Percentiles rank a stretch among this genome's conserved stretches.
phyloP scores from a whole-genome alignment of 2,888 invertebrate genomes.

The Bedellia somnulentella region DNA sequence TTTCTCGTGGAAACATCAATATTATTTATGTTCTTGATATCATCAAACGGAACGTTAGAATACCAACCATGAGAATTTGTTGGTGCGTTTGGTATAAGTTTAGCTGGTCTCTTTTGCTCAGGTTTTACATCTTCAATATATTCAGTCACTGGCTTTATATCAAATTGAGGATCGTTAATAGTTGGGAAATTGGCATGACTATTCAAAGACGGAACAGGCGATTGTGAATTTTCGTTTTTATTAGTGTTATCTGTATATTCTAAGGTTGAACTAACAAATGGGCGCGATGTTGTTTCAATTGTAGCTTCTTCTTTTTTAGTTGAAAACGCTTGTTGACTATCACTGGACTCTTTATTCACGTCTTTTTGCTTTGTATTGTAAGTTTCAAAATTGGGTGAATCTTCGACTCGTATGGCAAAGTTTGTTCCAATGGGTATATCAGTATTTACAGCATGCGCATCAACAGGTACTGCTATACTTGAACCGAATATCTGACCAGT shows the following conservation, averaged over 20 bases:
- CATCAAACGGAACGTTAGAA: conserved; percentile 30
- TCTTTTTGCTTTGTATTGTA: not conserved
- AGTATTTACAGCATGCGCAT: conserved; percentile 32
- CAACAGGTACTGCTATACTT: conserved; percentile 34
- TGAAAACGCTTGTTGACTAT: not conserved
- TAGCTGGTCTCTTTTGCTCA: conserved; percentile 29
- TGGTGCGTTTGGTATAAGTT: conserved; percentile 35
- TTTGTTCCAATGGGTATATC: conserved; percentile 54
- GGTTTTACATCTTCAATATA: conserved; percentile 18
- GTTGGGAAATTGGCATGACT: conserved; percentile 56
- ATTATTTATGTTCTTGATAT: conserved; percentile 29
- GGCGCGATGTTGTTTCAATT: not conserved
- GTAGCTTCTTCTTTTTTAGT: not conserved
- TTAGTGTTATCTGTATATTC: not conserved
- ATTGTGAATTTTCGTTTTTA: conserved; percentile 7
- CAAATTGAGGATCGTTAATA: conserved; percentile 24
- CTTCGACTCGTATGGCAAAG: conserved; percentile 50
- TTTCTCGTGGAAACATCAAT: conserved; percentile 41
- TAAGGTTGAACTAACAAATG: no score
- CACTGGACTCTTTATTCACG: not conserved
- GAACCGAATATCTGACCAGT: conserved; percentile 33
- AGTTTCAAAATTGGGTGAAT: no score
- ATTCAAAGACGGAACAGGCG: conserved; percentile 24
- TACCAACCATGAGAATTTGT: conserved; percentile 55
- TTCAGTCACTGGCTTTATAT: conserved; percentile 25